Conservation (phyloP, 2,888 invertebrate species). For the Neelides folsomi region DNA sequence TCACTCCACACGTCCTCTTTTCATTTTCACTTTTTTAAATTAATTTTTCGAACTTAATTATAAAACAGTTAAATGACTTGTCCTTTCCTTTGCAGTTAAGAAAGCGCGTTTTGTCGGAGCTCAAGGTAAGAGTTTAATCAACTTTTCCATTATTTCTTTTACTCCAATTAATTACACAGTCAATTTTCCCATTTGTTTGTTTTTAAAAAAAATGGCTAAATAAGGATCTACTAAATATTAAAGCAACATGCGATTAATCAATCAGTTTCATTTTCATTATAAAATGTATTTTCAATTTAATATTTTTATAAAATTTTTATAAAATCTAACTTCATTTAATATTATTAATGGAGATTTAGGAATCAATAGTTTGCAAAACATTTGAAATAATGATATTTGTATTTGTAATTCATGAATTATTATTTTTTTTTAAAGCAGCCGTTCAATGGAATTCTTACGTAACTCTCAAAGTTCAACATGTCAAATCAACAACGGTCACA, state of each 20-base stretch:
- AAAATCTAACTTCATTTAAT: too few relatives aligned
- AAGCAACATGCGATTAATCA: too few relatives aligned
- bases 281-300: too few relatives aligned
- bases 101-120: conserved; percentile 74
- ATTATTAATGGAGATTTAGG: neutral
- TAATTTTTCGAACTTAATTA: neutral
- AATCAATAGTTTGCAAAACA: conserved; percentile 33
- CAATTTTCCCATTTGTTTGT: too few relatives aligned
- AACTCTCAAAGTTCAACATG: conserved; percentile 91
- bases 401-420: neutral
- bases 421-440: conserved; percentile 46
- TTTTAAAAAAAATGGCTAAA: too few relatives aligned
- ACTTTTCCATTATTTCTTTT: neutral
- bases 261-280: too few relatives aligned
- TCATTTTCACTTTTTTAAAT: neutral
- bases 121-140: conserved; percentile 51
- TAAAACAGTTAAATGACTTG: too few relatives aligned
- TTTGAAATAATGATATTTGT: too few relatives aligned
- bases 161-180: neutral
- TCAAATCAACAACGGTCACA: conserved; percentile 92
- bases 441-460: conserved; percentile 92
- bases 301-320: too few relatives aligned
- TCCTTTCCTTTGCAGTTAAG: conserved; percentile 64
- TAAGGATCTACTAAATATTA: too few relatives aligned
- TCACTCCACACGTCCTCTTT: too few relatives aligned